phyloP scores from a whole-genome alignment of 2,888 invertebrate genomes.

The Machimus rusticus region DNA sequence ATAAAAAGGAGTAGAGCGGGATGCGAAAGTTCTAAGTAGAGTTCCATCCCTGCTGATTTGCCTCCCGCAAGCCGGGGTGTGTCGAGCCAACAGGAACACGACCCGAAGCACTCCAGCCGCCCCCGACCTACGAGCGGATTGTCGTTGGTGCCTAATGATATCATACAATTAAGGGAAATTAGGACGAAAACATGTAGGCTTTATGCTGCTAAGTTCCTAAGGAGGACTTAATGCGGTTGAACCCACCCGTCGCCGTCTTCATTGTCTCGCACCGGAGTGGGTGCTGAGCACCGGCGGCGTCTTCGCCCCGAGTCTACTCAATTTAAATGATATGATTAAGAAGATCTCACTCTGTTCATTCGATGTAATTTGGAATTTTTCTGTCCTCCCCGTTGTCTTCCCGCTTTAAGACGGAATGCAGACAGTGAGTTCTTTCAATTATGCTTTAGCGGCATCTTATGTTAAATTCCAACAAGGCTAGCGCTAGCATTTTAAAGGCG shows the following conservation, averaged over 20 bases:
- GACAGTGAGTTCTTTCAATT: not conserved
- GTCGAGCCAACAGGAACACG: not conserved
- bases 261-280: not conserved
- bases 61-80: not conserved
- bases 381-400: not conserved
- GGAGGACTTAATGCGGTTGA: conserved; percentile 17
- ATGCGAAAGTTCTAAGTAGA: not conserved
- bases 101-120: not conserved
- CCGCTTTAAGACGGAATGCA: not conserved
- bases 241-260: not conserved
- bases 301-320: not conserved
- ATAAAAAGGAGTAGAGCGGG: not conserved
- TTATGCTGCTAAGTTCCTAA: conserved; percentile 4
- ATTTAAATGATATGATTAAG: conserved; percentile 10
- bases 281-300: not conserved
- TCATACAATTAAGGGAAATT: conserved; percentile 26
- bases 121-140: not conserved
- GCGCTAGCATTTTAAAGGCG: no score
- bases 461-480: no score
- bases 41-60: not conserved
- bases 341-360: not conserved
- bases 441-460: not conserved
- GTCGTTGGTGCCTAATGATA: conserved; percentile 14
- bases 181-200: conserved; percentile 11
- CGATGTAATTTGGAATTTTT: conserved; percentile 9